Conservation (phyloP, 2,888 invertebrate species). For the Chironomus tentans region DNA sequence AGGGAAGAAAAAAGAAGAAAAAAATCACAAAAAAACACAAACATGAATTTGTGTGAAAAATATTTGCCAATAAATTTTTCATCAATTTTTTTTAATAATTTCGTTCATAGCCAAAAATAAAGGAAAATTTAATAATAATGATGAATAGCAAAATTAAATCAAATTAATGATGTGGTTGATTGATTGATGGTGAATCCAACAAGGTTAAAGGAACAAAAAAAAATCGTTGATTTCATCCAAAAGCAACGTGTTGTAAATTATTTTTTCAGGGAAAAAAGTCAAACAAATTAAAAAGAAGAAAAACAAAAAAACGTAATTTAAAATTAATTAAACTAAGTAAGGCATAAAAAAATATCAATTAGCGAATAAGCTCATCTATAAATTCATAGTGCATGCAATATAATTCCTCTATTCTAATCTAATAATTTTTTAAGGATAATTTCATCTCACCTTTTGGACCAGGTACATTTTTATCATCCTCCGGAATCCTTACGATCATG, state of each 20-base stretch:
- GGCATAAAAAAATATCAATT: background rate
- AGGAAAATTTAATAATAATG: too few relatives aligned
- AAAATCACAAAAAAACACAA: background rate
- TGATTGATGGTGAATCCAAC: background rate
- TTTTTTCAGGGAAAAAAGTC: background rate
- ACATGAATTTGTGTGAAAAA: background rate
- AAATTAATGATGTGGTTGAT: background rate
- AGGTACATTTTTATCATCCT: conserved; percentile 4
- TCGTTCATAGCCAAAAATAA: background rate
- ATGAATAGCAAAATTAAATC: background rate
- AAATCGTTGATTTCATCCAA: background rate
- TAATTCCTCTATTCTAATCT: background rate
- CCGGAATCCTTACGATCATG: conserved; percentile 14
- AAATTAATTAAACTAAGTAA: background rate
- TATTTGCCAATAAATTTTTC: background rate
- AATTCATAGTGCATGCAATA: background rate
- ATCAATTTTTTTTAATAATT: background rate
- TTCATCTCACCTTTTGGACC: conserved; percentile 18
- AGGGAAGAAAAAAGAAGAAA: background rate
- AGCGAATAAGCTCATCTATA: background rate
- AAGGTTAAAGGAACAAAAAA: background rate
- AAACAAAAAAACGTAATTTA: background rate
- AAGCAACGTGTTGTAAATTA: background rate
- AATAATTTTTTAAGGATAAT: background rate
- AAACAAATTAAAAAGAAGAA: background rate